Conservation (phyloP, 2,888 invertebrate species). For the Eristalinus sepulchralis region DNA sequence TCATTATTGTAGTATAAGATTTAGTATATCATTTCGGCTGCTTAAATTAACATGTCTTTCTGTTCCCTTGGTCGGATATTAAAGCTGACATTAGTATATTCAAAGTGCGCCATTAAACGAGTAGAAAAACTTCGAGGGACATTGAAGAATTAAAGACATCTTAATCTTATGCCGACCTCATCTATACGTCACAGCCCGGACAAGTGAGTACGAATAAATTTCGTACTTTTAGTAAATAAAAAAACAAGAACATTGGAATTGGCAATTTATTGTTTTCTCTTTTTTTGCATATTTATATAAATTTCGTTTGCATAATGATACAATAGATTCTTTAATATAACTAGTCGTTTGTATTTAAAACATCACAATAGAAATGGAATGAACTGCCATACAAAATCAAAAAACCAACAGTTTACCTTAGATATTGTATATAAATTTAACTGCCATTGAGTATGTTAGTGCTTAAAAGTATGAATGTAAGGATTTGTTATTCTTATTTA, state of each 20-base stretch:
- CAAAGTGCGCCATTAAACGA: too few species aligned
- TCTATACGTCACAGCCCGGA: too few species aligned
- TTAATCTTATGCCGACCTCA: too few species aligned
- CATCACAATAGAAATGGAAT: conserved; percentile 71
- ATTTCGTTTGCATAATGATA: conserved; percentile 47
- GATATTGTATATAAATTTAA: neutral
- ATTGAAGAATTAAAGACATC: too few species aligned
- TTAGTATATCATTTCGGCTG: too few species aligned
- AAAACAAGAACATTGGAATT: neutral
- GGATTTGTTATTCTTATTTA: conserved; percentile 46
- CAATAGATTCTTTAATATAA: conserved; percentile 49
- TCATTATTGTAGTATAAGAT: too few species aligned
- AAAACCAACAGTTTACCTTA: conserved; percentile 43
- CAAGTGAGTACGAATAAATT: too few species aligned
- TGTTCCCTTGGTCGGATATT: too few species aligned
- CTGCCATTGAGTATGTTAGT: conserved; percentile 8
- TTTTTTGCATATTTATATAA: conserved; percentile 52
- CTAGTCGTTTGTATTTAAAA: conserved; percentile 60
- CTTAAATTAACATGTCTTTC: too few species aligned
- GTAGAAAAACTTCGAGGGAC: too few species aligned
- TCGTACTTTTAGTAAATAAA: too few species aligned
- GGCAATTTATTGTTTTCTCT: conserved; percentile 52
- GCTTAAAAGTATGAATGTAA: conserved; percentile 42
- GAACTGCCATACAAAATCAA: conserved; percentile 53
- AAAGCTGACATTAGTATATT: too few species aligned